These are phyloP conservation scores for Drosophila gunungcola DNA, from an alignment of 1,140 invertebrate species.

Conservation along the genomic window DNA sequence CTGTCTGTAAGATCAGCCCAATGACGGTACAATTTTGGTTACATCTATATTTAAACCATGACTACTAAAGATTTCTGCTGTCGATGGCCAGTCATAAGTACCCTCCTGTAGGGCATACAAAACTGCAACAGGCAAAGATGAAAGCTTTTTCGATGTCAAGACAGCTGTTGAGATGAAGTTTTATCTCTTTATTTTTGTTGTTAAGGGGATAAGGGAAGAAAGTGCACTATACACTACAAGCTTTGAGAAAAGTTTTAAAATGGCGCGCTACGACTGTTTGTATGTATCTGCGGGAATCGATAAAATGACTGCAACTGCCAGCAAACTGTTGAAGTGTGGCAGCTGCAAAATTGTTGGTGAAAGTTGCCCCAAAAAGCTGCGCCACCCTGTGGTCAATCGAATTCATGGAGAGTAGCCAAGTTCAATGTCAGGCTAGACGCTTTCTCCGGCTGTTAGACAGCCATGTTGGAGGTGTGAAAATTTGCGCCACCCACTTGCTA, in stretches of 20 bases:
- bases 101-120: not conserved
- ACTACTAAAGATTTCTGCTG: too few species aligned
- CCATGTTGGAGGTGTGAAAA: slow-evolving; percentile 21
- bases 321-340: slow-evolving; percentile 52
- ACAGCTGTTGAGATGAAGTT: slow-evolving; percentile 41
- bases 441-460: slow-evolving; percentile 10
- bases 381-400: slow-evolving; percentile 38
- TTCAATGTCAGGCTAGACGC: slow-evolving; percentile 32
- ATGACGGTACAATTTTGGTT: too few species aligned
- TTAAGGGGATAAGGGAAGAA: slow-evolving; percentile 13
- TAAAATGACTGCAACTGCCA: slow-evolving; percentile 38
- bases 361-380: slow-evolving; percentile 31
- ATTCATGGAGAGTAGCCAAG: slow-evolving; percentile 22
- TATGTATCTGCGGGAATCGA: slow-evolving; percentile 23
- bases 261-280: slow-evolving; percentile 48
- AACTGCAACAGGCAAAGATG: slow-evolving; percentile 27
- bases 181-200: slow-evolving; percentile 38
- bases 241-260: slow-evolving; percentile 77
- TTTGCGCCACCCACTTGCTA: slow-evolving; percentile 20
- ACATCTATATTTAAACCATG: too few species aligned
- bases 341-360: slow-evolving; percentile 45
- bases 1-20: too few species aligned
- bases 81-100: not conserved
- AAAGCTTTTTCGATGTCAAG: slow-evolving; percentile 24
- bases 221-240: slow-evolving; percentile 43